phyloP scores from a whole-genome alignment of 1,140 invertebrate species.

The Zaprionus kolodkinae region DNA sequence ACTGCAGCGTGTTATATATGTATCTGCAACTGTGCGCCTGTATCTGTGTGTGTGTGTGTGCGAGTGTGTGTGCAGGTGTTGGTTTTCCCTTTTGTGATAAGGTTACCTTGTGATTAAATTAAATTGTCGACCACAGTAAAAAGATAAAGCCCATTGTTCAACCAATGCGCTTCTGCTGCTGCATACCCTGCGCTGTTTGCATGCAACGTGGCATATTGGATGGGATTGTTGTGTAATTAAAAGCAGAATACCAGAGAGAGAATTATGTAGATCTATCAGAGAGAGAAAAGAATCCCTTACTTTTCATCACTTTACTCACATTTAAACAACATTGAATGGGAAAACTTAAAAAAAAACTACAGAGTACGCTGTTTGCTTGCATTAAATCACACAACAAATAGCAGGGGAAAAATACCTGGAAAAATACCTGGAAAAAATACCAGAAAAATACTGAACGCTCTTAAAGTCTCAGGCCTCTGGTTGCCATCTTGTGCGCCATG shows the following conservation, averaged over 20 bases:
- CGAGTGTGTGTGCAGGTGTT: slow-evolving; percentile 62
- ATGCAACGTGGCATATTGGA: neutral
- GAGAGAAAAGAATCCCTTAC: too few relatives aligned
- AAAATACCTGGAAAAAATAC: neutral
- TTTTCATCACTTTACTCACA: too few relatives aligned
- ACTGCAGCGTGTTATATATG: slow-evolving; percentile 18
- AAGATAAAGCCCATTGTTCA: slow-evolving; percentile 30
- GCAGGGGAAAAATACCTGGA: too few relatives aligned
- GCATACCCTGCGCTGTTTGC: neutral
- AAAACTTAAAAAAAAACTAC: too few relatives aligned
- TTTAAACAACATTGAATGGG: too few relatives aligned
- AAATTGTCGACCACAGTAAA: slow-evolving; percentile 64
- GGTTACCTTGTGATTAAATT: slow-evolving; percentile 80
- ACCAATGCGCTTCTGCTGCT: neutral
- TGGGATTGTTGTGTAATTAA: neutral
- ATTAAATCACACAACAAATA: too few relatives aligned
- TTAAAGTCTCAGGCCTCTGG: neutral
- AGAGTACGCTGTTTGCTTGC: too few relatives aligned
- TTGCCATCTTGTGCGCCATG: slow-evolving; percentile 11
- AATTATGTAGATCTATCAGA: too few relatives aligned
- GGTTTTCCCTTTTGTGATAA: slow-evolving; percentile 62
- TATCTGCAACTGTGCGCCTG: slow-evolving; percentile 34
- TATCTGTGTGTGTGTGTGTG: slow-evolving; percentile 13
- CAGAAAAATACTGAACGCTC: neutral
- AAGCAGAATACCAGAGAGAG: too few relatives aligned